Base-by-base conservation (phyloP, 2,113 vertebrate species). In the Malaclemys terrapin region DNA sequence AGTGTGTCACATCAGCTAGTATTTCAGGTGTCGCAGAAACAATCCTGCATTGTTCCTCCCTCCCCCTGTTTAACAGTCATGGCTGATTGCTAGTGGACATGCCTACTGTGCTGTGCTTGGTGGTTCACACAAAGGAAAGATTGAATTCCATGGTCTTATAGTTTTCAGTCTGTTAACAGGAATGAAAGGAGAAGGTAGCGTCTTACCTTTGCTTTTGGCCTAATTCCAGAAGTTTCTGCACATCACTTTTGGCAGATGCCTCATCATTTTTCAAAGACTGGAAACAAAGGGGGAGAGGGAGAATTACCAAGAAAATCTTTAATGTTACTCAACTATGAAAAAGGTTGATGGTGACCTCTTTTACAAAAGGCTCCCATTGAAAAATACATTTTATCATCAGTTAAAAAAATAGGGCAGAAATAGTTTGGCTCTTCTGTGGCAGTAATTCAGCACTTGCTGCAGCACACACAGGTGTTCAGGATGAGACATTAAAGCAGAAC, bases 161-260 rank as follows among this genome's bases (percentile, higher is more conserved):
- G 3, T 12, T 89, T 95, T 75, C 22, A 47, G 45, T 14, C 75
- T 50, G 42, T 59, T 79, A 86, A 89, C 0, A 94, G 88, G 27
- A 80, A 19, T 87, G 29, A 2, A 10, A 27, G 56, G 20, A 9
- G 45, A 31, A 52, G 47, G 3, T 0, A 4, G 12, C 16, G 3
- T 62, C 93, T 98, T 99, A 99, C 99, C 99, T 99, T 98, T 99
- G 99, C 95, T 99, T 99, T 98, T 99, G 98, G 97, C 99, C 99
- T 97, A 99, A 97, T 96, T 99, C 99, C 98, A 99, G 98, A 94
- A 99, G 99, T 91, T 99, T 99, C 97, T 99, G 99, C 76, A 99
- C 99, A 94, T 99, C 99, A 85, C 94, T 99, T 98, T 99, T 99
- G 90, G 99, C 97, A 59, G 99, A 99, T 8, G 98, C 98, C 95